Percentiles rank a stretch among this genome's conserved stretches.
phyloP scores from a whole-genome alignment of 2,888 invertebrate species.

The Petrolisthes manimaculis region DNA sequence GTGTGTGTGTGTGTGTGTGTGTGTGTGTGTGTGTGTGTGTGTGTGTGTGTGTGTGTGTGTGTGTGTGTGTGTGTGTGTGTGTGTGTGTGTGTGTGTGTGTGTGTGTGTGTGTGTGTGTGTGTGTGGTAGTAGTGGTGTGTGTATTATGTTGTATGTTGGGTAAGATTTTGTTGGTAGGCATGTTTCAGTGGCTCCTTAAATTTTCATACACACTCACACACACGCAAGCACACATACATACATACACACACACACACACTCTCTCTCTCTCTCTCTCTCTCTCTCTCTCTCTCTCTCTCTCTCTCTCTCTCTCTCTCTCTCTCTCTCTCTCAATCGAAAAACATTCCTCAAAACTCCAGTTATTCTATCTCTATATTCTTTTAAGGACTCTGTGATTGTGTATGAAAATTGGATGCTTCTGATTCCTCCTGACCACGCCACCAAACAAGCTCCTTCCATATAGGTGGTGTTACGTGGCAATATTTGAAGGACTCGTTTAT shows the following conservation, averaged over 20 bases:
- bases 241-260: constrained; percentile 13
- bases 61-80: neutral
- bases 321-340: no score
- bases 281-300: neutral
- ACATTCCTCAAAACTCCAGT: no score
- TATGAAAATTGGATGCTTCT: no score
- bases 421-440: no score
- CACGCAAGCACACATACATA: neutral
- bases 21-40: constrained; percentile 22
- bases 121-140: no score
- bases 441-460: neutral
- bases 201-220: neutral
- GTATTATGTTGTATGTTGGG: neutral
- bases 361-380: no score
- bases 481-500: neutral
- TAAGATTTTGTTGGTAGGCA: neutral
- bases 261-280: neutral
- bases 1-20: constrained; percentile 21
- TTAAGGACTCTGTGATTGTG: no score
- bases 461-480: no score
- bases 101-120: neutral
- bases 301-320: neutral
- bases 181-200: neutral
- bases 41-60: neutral
- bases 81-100: neutral